Conservation (phyloP, 2,113 vertebrate species). For the Stegastes partitus region DNA sequence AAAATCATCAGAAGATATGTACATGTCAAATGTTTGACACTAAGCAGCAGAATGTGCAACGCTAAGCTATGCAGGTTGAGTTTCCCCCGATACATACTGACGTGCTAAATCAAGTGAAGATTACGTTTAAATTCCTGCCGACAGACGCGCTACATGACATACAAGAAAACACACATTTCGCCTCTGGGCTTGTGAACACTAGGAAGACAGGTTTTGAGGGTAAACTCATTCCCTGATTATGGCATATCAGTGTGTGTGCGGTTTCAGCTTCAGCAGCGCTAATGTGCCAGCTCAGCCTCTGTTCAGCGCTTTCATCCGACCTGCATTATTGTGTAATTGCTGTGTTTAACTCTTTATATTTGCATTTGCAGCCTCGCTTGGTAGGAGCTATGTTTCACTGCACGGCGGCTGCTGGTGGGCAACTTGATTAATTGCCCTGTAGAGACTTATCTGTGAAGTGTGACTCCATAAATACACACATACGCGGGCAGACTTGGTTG, state of each 20-base stretch:
- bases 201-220: constrained; percentile 10
- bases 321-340: not conserved
- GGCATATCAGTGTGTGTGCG: no score
- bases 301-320: not conserved
- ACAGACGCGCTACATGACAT: not conserved
- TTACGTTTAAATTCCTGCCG: not conserved
- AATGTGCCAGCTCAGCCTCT: not conserved
- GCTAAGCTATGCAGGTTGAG: not conserved
- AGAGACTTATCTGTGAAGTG: constrained; percentile 11
- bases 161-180: not conserved
- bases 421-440: not conserved
- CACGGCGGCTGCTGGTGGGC: not conserved
- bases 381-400: not conserved
- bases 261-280: not conserved
- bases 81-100: not conserved
- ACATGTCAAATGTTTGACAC: not conserved
- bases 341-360: not conserved
- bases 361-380: not conserved
- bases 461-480: not conserved
- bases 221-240: not conserved
- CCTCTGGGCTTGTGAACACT: not conserved
- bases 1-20: not conserved
- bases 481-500: constrained; percentile 11
- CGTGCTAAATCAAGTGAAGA: not conserved
- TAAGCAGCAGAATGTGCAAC: no score